Conservation (phyloP, 2,888 invertebrate species). For the Epicampocera succincta region DNA sequence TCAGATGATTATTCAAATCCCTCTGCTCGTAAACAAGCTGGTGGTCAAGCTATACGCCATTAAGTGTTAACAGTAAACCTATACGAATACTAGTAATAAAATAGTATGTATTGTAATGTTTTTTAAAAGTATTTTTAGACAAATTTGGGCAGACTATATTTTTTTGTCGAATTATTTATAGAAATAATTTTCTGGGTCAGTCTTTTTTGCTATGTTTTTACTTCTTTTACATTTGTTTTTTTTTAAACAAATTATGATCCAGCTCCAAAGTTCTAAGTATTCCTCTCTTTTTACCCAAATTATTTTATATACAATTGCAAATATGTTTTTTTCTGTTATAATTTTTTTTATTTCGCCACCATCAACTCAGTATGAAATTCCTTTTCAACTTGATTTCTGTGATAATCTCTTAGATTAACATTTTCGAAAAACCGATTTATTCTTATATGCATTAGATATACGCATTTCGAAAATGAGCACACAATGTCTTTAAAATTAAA, state of each 20-base stretch:
- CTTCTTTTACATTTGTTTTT: too few species aligned
- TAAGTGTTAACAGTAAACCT: conserved; percentile 78
- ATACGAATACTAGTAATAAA: background rate
- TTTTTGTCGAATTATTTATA: too few species aligned
- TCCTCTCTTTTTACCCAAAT: conserved; percentile 22
- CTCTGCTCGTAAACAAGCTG: conserved; percentile 82
- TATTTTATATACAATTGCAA: conserved; percentile 29
- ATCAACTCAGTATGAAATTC: conserved; percentile 17
- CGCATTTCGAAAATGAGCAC: too few species aligned
- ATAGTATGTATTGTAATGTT: background rate
- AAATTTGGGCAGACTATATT: conserved; percentile 8
- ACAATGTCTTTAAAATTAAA: too few species aligned
- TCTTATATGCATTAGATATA: too few species aligned
- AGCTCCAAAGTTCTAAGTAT: conserved; percentile 20
- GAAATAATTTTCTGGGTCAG: too few species aligned
- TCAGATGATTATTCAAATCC: conserved; percentile 83
- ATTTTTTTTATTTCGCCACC: conserved; percentile 6
- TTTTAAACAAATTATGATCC: background rate
- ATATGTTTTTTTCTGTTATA: background rate
- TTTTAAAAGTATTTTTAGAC: conserved; percentile 8
- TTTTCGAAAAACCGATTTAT: too few species aligned
- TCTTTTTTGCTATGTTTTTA: too few species aligned
- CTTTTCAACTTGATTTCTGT: conserved; percentile 57
- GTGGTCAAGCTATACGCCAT: conserved; percentile 81
- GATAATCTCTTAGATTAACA: conserved; percentile 44